Percentiles rank a stretch among this genome's conserved stretches.
Conservation (phyloP, 2,888 invertebrate genomes). For the Podotricha telesiphe region DNA sequence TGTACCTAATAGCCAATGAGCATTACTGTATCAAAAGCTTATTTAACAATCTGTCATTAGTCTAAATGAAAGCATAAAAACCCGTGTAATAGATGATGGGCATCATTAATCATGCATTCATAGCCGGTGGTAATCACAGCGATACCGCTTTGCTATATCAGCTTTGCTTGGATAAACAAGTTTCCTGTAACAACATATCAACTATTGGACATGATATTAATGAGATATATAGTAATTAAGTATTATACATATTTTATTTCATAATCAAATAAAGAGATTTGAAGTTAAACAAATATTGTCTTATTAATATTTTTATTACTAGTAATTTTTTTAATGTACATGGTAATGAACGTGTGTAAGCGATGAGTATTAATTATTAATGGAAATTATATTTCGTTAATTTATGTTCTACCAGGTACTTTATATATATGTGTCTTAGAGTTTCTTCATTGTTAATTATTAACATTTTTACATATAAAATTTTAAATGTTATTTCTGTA, state of each 20-base stretch:
- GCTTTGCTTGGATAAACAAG: conserved; percentile 40
- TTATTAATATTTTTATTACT: neutral
- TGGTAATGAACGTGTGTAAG: neutral
- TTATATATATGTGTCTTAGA: no score
- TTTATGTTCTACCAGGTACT: no score
- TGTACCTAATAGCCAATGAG: conserved; percentile 45
- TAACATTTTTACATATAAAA: no score
- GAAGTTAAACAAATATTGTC: neutral
- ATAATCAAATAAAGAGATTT: neutral
- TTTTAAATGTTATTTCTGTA: no score
- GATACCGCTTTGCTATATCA: conserved; percentile 37
- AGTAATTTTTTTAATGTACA: neutral
- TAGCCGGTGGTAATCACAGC: conserved; percentile 70
- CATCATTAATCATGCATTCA: conserved; percentile 74
- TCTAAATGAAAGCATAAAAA: conserved; percentile 51
- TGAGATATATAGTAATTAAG: neutral
- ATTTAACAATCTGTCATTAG: conserved; percentile 51
- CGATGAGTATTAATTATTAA: no score
- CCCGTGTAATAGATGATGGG: conserved; percentile 50
- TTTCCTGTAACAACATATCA: conserved; percentile 35
- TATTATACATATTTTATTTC: neutral
- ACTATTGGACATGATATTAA: conserved; percentile 11
- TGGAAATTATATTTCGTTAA: no score
- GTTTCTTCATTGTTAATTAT: no score
- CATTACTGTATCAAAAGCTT: conserved; percentile 48